Evolutionary conservation across 2,113 vertebrate genomes (phyloP).

Genomic region (Globicephala melas): DNA sequence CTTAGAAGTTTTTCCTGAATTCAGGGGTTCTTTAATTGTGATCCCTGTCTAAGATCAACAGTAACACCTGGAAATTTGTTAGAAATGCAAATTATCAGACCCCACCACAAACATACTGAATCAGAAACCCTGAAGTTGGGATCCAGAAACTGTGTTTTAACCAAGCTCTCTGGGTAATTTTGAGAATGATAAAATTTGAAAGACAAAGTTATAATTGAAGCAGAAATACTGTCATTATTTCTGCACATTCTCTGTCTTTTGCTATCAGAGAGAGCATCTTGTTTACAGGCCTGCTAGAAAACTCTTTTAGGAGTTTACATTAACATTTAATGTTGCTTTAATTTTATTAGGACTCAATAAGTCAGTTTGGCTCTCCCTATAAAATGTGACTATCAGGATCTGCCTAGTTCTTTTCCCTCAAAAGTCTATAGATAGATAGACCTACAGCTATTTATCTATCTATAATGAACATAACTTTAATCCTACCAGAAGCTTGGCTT

Average conservation of each 20-base stretch:
- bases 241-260: background rate
- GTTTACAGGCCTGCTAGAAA: background rate
- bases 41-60: background rate
- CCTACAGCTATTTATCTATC: background rate
- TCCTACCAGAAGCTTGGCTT: background rate
- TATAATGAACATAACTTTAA: background rate
- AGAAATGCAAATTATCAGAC: background rate
- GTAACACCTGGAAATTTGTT: background rate
- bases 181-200: background rate
- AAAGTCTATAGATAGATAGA: background rate
- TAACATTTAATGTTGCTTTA: background rate
- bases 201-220: background rate
- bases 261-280: background rate
- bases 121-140: background rate
- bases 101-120: background rate
- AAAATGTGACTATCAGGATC: background rate
- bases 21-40: background rate
- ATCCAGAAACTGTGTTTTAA: background rate
- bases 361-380: background rate
- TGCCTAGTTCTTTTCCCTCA: background rate
- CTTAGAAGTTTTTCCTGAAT: background rate
- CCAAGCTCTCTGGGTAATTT: background rate
- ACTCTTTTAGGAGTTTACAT: background rate
- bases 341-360: background rate
- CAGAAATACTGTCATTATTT: background rate